Base-by-base conservation (phyloP, 92 coral and sea anemone genomes). In the Zoanthus solanderi region DNA sequence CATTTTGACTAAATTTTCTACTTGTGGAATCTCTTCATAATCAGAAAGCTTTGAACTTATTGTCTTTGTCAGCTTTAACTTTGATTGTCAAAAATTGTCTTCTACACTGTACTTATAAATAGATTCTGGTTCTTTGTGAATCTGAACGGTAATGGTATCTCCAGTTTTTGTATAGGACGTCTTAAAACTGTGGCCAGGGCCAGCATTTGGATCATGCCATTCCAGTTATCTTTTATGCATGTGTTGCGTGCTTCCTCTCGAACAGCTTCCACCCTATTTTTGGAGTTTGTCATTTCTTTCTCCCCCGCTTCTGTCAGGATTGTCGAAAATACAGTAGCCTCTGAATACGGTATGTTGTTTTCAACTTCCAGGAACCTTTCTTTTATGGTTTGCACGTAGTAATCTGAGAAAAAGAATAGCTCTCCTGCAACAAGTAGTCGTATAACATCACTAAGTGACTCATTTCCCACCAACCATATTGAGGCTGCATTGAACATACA, bases 171-270 rank as follows among this genome's bases (percentile, higher is more conserved):
- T 71, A 42, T 71, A 71, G 44, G 30, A 47, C 50, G 75, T 42
- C 60, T 42, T 18, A 83, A 58, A 52, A 83, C 87, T 45, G 87
- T 67, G 44, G 79, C 44, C 16, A 83, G 57, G 34, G 79, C 87
- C 87, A 83, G 23, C 16, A 83, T 68, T 31, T 83, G 78, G 28
- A 72, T 72, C 44, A 83, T 34, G 18, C 87, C 79, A 34, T 61
- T 58, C 84, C 91, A 89, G 50, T 82, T 89, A 32, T 61, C 65
- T 68, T 15, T 48, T 8, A 81, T 8, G 71, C 91, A 88, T 69
- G 91, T 88, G 69, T 83, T 42, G 88, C 74, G 73, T 63, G 92
- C 88, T 83, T 89, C 88, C 37, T 65, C 67, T 60, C 18, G 52
- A 53, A 84, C 23, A 57, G 81, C 89, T 54, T 86, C 74, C 84